Evolutionary conservation across 2,888 invertebrate genomes (phyloP).

Genomic region (Frankliniella intonsa): DNA sequence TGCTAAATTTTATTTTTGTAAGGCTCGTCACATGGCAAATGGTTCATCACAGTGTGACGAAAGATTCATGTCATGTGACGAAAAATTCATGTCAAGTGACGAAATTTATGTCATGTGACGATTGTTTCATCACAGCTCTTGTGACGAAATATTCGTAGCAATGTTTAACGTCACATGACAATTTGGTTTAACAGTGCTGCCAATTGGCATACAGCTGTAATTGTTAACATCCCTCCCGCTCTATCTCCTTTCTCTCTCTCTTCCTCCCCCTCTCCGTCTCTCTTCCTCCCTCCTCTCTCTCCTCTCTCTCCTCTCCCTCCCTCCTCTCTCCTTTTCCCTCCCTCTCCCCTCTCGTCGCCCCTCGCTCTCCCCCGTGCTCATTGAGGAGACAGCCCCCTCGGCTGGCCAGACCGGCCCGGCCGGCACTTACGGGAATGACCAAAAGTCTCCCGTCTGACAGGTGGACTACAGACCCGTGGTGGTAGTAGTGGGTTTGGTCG

Average conservation of each 20-base stretch:
- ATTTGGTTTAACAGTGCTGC: no score
- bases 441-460: not conserved
- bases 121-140: no score
- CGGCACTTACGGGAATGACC: slow-evolving; percentile 3
- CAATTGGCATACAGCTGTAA: not conserved
- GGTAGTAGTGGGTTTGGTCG: not conserved
- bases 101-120: no score
- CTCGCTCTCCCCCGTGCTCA: not conserved
- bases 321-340: not conserved
- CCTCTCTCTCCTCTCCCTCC: not conserved
- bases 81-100: no score
- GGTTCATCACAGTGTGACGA: no score
- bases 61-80: no score
- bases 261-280: not conserved
- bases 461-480: not conserved
- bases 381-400: not conserved
- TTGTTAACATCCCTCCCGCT: no score
- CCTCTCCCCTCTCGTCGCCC: not conserved
- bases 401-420: not conserved
- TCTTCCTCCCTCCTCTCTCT: not conserved
- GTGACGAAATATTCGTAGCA: no score
- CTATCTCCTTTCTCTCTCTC: not conserved
- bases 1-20: no score
- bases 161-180: no score
- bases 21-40: no score